Conservation (phyloP, 2,888 invertebrate species). For the Frankliniella fusca region DNA sequence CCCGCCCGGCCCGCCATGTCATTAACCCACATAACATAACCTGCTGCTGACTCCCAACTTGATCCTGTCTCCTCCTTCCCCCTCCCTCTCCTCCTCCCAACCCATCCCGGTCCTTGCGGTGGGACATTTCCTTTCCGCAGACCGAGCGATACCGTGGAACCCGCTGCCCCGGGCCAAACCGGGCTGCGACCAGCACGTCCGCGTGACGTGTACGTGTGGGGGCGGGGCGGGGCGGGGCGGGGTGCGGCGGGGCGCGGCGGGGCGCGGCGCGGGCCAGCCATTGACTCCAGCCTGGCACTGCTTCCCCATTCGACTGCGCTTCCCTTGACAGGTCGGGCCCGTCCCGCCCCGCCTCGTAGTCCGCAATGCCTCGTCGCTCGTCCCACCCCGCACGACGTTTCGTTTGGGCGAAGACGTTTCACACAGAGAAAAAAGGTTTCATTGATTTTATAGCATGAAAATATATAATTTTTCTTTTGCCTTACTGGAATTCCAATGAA, state of each 20-base stretch:
- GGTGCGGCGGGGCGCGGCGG: neutral
- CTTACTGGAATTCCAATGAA: too few species aligned
- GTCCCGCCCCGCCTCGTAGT: too few species aligned
- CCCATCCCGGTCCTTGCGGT: neutral
- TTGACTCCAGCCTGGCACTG: too few species aligned
- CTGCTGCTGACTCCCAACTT: neutral
- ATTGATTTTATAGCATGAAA: too few species aligned
- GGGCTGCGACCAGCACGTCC: neutral
- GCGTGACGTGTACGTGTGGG: neutral
- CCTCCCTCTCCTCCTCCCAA: neutral
- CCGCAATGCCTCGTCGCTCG: too few species aligned
- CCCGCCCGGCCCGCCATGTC: neutral
- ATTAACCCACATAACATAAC: conserved; percentile 12
- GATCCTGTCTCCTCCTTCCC: neutral
- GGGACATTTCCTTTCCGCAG: neutral
- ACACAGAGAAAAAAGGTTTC: too few species aligned
- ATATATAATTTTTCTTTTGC: too few species aligned
- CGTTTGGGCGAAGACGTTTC: too few species aligned
- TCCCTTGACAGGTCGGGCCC: too few species aligned
- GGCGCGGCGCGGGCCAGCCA: too few species aligned
- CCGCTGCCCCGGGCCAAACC: neutral
- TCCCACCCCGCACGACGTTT: too few species aligned
- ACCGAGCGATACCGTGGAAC: neutral
- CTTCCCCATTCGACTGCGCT: too few species aligned
- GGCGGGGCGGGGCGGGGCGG: neutral